Conservation (phyloP, 2,797 vertebrate species). For the Crocodylus rhombifer region DNA sequence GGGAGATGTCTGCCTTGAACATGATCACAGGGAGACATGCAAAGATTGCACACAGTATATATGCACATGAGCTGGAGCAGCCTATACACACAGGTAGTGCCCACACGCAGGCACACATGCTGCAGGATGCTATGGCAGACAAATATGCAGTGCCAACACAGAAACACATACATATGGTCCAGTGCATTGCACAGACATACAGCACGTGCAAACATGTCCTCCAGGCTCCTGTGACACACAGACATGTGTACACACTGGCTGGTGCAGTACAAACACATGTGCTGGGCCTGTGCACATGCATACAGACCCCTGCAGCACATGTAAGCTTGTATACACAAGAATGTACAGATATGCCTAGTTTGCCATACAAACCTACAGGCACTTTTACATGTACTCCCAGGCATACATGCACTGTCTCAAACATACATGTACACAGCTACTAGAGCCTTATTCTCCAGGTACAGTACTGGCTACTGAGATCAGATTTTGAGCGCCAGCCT, state of each 20-base stretch:
- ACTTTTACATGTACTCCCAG: neutral
- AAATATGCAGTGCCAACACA: neutral
- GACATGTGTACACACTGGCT: too few species aligned
- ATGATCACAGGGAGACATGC: too few species aligned
- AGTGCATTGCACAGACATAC: neutral
- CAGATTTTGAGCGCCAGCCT: neutral
- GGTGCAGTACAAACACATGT: neutral
- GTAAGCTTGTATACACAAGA: too few species aligned
- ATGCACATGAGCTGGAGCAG: too few species aligned
- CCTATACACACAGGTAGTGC: too few species aligned
- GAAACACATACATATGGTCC: neutral
- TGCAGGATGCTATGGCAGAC: too few species aligned
- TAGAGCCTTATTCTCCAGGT: neutral
- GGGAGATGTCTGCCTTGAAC: too few species aligned
- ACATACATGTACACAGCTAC: neutral
- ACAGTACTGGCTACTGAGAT: neutral
- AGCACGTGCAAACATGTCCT: neutral
- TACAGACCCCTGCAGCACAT: neutral
- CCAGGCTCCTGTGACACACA: too few species aligned
- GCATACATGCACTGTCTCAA: neutral
- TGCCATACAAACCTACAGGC: neutral
- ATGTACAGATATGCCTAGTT: neutral
- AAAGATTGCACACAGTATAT: too few species aligned
- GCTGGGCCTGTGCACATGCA: neutral
- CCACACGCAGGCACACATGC: too few species aligned